Conservation (phyloP, 2,888 invertebrate species). For the Dynastes grantii region DNA sequence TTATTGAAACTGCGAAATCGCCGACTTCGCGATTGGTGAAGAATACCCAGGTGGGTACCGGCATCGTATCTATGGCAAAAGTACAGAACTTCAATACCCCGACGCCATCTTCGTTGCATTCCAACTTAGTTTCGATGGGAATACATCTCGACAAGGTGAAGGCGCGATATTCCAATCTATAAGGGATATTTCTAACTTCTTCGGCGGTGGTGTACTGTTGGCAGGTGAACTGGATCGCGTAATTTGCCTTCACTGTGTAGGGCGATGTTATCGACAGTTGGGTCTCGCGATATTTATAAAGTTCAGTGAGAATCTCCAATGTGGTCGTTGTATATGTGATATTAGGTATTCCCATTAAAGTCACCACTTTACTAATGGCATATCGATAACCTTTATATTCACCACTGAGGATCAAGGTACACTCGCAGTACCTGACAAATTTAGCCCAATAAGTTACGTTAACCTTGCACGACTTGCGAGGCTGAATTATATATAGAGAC, state of each 20-base stretch:
- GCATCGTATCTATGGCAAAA: background rate
- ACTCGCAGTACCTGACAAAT: slow-evolving; percentile 7
- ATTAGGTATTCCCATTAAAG: slow-evolving; percentile 31
- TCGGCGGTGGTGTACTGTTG: background rate
- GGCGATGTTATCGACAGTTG: slow-evolving; percentile 31
- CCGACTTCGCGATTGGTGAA: slow-evolving; percentile 28
- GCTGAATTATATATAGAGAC: slow-evolving; percentile 1
- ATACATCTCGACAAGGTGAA: background rate
- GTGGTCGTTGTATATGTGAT: background rate
- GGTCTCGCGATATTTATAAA: slow-evolving; percentile 15
- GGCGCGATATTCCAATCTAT: background rate
- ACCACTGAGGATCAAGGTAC: slow-evolving; percentile 30
- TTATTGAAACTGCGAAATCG: slow-evolving; percentile 26
- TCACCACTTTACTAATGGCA: slow-evolving; percentile 38
- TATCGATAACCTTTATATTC: slow-evolving; percentile 45
- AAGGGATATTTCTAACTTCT: background rate
- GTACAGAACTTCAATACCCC: background rate
- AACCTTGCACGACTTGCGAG: background rate
- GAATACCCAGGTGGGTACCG: slow-evolving; percentile 8
- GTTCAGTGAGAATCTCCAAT: background rate
- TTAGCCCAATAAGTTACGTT: slow-evolving; percentile 35
- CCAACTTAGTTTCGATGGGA: background rate
- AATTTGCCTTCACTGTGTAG: slow-evolving; percentile 14
- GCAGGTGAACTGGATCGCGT: slow-evolving; percentile 22
- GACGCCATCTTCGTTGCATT: slow-evolving; percentile 17